Evolutionary conservation across 2,797 vertebrate genomes (phyloP).

Genomic region (Anabacerthia variegaticeps): DNA sequence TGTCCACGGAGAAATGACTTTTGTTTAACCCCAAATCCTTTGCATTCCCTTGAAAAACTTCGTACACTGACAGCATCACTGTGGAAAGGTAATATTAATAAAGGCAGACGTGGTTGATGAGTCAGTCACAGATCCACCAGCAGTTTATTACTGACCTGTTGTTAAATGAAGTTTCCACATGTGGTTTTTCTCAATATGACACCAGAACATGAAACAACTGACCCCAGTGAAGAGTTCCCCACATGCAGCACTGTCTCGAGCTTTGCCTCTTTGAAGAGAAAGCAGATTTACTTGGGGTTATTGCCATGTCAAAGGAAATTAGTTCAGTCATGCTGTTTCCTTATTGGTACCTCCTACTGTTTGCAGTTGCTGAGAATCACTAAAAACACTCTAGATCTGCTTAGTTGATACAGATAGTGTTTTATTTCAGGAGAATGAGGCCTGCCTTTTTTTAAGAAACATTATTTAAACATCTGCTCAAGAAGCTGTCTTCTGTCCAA

Average conservation of each 20-base stretch:
- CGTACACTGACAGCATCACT: neutral
- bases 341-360: neutral
- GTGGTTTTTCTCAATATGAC: neutral
- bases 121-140: neutral
- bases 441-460: neutral
- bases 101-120: neutral
- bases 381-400: neutral
- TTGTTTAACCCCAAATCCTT: neutral
- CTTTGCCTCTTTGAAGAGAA: neutral
- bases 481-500: neutral
- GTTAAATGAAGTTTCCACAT: neutral
- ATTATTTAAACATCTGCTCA: conserved; percentile 34
- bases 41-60: neutral
- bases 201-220: neutral
- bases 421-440: conserved; percentile 12
- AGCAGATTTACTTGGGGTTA: conserved; percentile 20
- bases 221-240: neutral
- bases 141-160: neutral
- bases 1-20: neutral
- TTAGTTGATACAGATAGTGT: neutral
- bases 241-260: neutral
- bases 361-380: conserved; percentile 15
- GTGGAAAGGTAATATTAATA: neutral
- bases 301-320: conserved; percentile 29
- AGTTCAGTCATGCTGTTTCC: conserved; percentile 13